Base-by-base conservation (phyloP, 2,888 invertebrate species). In the Limnephilus lunatus region DNA sequence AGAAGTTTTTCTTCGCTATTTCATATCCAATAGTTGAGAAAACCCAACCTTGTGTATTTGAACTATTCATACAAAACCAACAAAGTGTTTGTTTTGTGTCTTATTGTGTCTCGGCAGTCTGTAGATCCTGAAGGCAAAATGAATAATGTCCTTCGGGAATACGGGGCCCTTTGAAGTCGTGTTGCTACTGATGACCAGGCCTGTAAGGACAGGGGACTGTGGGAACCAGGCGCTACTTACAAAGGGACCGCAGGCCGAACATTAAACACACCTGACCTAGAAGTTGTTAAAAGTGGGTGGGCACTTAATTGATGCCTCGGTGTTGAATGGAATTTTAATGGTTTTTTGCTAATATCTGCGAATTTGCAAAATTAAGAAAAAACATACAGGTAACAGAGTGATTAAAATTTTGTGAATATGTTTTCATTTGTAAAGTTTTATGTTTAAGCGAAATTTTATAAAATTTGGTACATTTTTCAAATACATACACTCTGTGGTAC, bases 11-110 rank as follows among this genome's bases (percentile, higher is more conserved):
- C 53, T 53, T 19, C 0, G 19, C 19, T 53, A 15, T 53, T 53
- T 53, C 15, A 53, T 19, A 4, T 19, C 3, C 7, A 68, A 19
- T 25, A 25, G 25, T 19, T 19, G 53, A 68, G 25, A 68, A 68
- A 68, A 7, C 25, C 35, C n/a, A 85, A 25, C n/a, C 85, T 25
- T 85, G 85, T 39, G 19, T 85, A 25, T 85, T 85, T 39, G 25
- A 68, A 7, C 85, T n/a, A 39, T 85, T 85, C 32, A 53, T 87
- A 31, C 87, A 30, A 48, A 30, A 48, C 19, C 48, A 53, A 80
- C 80, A 81, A 32, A 30, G 31, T 89, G 88, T 89, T 89, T 89
- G 81, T 81, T 80, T 81, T 32, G 88, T n/a, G 35, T 35, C n/a
- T 39, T 39, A 80, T 89, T 89, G 88, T 89, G 35, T 68, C 80